Conservation (phyloP, 2,797 vertebrate genomes). For the Bucorvus abyssinicus region DNA sequence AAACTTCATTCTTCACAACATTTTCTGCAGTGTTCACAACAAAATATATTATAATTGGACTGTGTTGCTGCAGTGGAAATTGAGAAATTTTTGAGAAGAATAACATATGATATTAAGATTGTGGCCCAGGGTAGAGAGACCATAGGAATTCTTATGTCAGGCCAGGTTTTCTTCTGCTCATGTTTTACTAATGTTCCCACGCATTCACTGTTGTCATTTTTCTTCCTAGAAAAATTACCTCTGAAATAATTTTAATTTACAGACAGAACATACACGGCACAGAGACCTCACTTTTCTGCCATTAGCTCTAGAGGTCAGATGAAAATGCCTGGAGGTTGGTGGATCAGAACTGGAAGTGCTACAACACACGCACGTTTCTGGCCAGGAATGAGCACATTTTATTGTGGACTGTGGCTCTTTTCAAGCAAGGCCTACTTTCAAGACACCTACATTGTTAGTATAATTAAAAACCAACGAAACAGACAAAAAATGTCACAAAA, state of each 20-base stretch:
- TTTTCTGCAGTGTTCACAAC: neutral
- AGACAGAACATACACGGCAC: neutral
- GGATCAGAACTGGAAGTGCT: neutral
- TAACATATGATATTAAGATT: neutral
- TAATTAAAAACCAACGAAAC: neutral
- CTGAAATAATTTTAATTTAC: neutral
- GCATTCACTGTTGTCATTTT: neutral
- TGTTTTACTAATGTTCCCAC: neutral
- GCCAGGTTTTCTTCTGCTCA: neutral
- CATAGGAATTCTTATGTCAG: neutral
- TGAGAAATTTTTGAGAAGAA: neutral
- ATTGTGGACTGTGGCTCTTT: neutral
- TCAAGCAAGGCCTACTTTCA: neutral
- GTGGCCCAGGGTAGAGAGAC: neutral
- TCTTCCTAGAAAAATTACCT: neutral
- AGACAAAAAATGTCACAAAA: neutral
- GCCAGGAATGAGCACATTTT: neutral
- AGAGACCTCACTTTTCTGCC: neutral
- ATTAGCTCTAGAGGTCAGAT: neutral
- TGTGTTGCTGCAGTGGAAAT: neutral
- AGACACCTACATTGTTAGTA: neutral
- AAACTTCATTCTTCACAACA: neutral
- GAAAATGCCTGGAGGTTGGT: neutral
- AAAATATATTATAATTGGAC: neutral
- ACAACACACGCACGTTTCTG: neutral